Base-by-base conservation (phyloP, 2,113 vertebrate species). In the Noctilio leporinus region DNA sequence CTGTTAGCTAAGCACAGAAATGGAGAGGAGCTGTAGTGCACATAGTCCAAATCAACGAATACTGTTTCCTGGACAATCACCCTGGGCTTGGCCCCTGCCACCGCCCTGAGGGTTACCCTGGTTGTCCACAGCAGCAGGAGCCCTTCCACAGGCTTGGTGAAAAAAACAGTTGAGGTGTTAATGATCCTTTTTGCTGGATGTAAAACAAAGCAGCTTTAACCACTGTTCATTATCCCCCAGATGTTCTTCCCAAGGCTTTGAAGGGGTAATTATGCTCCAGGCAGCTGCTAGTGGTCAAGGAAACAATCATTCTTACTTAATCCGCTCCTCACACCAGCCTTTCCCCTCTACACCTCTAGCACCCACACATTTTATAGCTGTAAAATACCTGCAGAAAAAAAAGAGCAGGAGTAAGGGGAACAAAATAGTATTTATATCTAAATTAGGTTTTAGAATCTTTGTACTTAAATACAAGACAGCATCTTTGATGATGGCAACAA, bases 11-110 rank as follows among this genome's bases (percentile, higher is more conserved):
- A 89, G 64, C 80, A 33, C n/a, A 10, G 83, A 64, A 84, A n/a
- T 72, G 93, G 73, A 82, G 67, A 55, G 47, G 53, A 65, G 76
- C 91, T 51, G 65, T 43, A 33, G 49, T 10, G 81, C 49, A 26
- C 55, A 35, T 85, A 53, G 92, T 86, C 76, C 91, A 67, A 75
- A 89, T 86, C 33, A 33, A 70, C 43, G 91, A 72, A 40, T 47
- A 16, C 67, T 45, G 51, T 96, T 95, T 97, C 90, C 95, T 82
- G 91, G 94, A 94, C 88, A 88, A 92, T 92, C 94, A 85, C 45
- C 65, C 40, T 47, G 7, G 7, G 47, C 47, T 11, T 86, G 72
- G 72, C 72, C 77, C 91, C 69, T 10, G 53, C 49, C 55, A 43
- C 49, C 49, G 59, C 86, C 93, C 89, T 0, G 75, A 82, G 83